Evolutionary conservation across 2,113 vertebrate species (phyloP).

Genomic region (Heptranchias perlo): DNA sequence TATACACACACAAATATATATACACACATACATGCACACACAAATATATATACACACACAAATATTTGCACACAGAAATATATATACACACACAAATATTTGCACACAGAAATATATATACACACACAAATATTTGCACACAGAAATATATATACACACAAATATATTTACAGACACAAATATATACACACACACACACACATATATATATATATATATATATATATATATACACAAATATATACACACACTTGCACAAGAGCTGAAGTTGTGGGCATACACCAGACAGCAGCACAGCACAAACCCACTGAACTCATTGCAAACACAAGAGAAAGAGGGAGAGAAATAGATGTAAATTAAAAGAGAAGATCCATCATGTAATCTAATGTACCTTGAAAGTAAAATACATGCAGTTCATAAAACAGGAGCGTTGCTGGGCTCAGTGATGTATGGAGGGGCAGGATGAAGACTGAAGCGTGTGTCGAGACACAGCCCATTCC

Average conservation of each 20-base stretch:
- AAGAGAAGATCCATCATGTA: constrained; percentile 38
- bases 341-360: constrained; percentile 33
- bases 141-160: neutral
- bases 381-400: constrained; percentile 39
- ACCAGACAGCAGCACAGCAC: neutral
- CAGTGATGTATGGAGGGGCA: constrained; percentile 32
- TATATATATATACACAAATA: neutral
- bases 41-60: neutral
- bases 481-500: constrained; percentile 18
- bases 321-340: constrained; percentile 14
- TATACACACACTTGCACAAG: neutral
- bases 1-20: neutral
- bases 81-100: no score
- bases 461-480: constrained; percentile 32
- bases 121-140: neutral
- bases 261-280: neutral
- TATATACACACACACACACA: neutral
- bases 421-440: constrained; percentile 1
- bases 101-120: neutral
- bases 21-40: neutral
- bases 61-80: no score
- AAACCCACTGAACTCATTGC: neutral
- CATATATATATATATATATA: neutral
- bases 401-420: constrained; percentile 39
- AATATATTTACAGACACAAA: neutral